These are phyloP conservation scores for Ennomos erosarius DNA, from an alignment of 2,888 invertebrate species.

Conservation along the genomic window DNA sequence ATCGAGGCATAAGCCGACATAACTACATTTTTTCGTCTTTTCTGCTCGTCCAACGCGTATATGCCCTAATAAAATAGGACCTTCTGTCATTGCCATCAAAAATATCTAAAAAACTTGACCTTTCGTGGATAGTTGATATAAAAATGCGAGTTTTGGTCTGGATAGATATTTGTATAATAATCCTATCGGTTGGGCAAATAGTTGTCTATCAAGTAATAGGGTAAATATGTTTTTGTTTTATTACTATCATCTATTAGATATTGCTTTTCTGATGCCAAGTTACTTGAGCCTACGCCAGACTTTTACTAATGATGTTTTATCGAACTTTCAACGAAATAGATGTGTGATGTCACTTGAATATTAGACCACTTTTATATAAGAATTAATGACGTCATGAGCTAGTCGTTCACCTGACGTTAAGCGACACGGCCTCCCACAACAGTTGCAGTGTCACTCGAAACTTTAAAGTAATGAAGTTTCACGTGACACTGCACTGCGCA, in stretches of 20 bases:
- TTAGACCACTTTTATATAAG: too few relatives aligned
- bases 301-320: conserved; percentile 6
- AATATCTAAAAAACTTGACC: conserved; percentile 26
- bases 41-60: conserved; percentile 16
- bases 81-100: conserved; percentile 12
- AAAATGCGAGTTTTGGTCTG: conserved; percentile 14
- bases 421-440: too few relatives aligned
- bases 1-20: conserved; percentile 24
- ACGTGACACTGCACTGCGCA: too few relatives aligned
- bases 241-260: conserved; percentile 20
- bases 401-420: too few relatives aligned
- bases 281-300: conserved; percentile 7
- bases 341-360: too few relatives aligned
- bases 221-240: conserved; percentile 26
- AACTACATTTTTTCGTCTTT: conserved; percentile 19
- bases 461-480: too few relatives aligned
- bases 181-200: conserved; percentile 24
- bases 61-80: conserved; percentile 26
- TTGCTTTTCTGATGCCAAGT: not conserved
- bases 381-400: too few relatives aligned
- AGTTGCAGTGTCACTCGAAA: too few relatives aligned
- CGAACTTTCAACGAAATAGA: too few relatives aligned
- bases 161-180: conserved; percentile 30
- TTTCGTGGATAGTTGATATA: conserved; percentile 26
- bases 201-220: conserved; percentile 22